A percentile compares a stretch with the other conserved stretches of the same genome.
These are phyloP conservation scores for Aethina tumida DNA, from an alignment of 1,140 invertebrate genomes.

Conservation along the genomic window DNA sequence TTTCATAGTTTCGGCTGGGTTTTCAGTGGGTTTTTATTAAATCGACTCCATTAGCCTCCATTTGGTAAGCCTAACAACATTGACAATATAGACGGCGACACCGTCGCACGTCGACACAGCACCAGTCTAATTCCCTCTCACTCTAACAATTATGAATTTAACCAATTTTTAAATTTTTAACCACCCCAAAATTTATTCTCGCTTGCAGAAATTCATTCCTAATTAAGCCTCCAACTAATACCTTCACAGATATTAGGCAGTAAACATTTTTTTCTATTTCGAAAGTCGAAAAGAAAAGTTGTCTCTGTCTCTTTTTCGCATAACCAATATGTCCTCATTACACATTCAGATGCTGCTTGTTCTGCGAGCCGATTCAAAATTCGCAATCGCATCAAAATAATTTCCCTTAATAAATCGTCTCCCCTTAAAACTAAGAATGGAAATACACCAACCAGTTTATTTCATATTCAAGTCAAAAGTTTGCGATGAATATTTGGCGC, in stretches of 20 bases:
- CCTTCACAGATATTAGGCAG: not conserved
- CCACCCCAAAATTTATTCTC: not conserved
- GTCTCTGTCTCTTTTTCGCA: constrained; percentile 14
- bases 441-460: constrained; percentile 6
- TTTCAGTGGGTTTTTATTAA: constrained; percentile 33
- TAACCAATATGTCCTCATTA: constrained; percentile 50
- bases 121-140: constrained; percentile 8
- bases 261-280: not conserved
- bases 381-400: constrained; percentile 6
- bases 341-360: constrained; percentile 32
- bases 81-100: constrained; percentile 58
- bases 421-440: not conserved
- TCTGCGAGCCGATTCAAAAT: constrained; percentile 16
- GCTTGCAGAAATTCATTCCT: not conserved
- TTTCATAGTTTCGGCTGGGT: constrained; percentile 31
- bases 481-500: constrained; percentile 46
- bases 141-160: not conserved
- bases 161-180: not conserved
- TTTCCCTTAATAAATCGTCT: not conserved
- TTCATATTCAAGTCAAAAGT: constrained; percentile 27
- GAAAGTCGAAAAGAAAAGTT: constrained; percentile 12
- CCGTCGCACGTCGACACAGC: constrained; percentile 23
- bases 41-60: constrained; percentile 40
- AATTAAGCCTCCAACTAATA: not conserved
- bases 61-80: constrained; percentile 51